A percentile compares a stretch with the other conserved stretches of the same genome.
These are phyloP conservation scores for Euplagia quadripunctaria DNA, from an alignment of 2,888 invertebrate species.

Conservation along the genomic window DNA sequence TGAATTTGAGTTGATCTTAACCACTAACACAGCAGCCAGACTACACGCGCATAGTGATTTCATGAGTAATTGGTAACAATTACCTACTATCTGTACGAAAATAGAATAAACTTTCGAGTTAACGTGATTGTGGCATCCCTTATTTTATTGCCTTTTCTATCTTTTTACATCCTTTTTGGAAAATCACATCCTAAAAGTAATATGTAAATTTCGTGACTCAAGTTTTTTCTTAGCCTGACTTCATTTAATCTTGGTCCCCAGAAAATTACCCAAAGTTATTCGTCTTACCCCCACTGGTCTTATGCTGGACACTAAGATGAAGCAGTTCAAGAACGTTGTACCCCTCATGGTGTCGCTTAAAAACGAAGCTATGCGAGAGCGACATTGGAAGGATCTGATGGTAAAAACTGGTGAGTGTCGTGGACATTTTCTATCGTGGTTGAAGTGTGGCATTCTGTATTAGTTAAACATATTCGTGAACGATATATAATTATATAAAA, in stretches of 20 bases:
- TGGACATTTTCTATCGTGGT: neutral
- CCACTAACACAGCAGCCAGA: too few species aligned
- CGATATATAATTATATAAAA: too few species aligned
- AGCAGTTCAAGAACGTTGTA: constrained; percentile 94
- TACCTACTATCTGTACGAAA: too few species aligned
- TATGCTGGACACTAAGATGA: constrained; percentile 93
- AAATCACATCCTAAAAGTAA: neutral
- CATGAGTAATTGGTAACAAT: too few species aligned
- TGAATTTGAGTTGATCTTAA: too few species aligned
- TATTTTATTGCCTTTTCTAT: too few species aligned
- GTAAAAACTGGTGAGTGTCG: constrained; percentile 89
- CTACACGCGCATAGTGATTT: too few species aligned
- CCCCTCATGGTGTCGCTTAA: constrained; percentile 97
- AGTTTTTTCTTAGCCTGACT: neutral
- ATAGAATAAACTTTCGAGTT: too few species aligned
- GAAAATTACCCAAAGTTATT: constrained; percentile 90
- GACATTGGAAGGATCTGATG: constrained; percentile 97
- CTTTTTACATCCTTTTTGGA: too few species aligned
- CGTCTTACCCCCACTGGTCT: constrained; percentile 88
- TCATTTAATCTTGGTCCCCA: constrained; percentile 42
- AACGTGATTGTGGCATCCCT: too few species aligned
- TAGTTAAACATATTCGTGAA: too few species aligned
- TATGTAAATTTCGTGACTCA: neutral
- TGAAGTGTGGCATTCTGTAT: too few species aligned
- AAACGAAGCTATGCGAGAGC: constrained; percentile 95